Evolutionary conservation across 2,888 invertebrate species (phyloP), one percentile per base, ranked within the genome.

Genomic region (Andrena hattorfiana): DNA sequence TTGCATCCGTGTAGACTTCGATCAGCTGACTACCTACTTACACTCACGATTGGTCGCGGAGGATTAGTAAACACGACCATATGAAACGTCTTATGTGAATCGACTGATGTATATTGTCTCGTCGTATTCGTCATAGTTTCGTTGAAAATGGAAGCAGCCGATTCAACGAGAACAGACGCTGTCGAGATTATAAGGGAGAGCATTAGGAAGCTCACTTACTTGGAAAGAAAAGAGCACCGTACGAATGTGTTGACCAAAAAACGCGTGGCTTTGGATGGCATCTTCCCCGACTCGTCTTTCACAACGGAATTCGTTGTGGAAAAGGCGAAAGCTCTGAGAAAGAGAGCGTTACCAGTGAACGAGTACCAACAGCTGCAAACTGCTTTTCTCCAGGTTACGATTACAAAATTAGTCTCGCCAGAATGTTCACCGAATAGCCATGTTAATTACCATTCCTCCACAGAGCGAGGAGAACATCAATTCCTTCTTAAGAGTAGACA

Each of bases 391-490:
- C 93, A 94, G 90, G 94, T 93, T 76, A 76, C n/a, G 54, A 77
- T 28, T 51, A 56, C 8, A 0, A 42, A 2, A 20, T 49, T n/a
- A 56, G 3, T 23, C 51, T 30, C 28, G 16, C 26, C 26, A 35
- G 56, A 77, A n/a, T 30, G 16, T 68, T 48, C 42, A 30, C 49
- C 64, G 23, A 62, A 63, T 32, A 68, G 20, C 60, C 26, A 62
- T 20, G 5, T 8, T 60, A 56, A 94, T 84, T 94, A 94, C 92
- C 91, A 92, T 23, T 30, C 87, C 95, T 6, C 91, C 94, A 68
- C 93, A 95, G 87, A 94, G 94, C 76, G 92, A 93, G 83, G 90
- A 92, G 49, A 92, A 94, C 75, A 93, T 94, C 49, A 89, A 92
- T 51, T 85, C 90, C 5, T 94, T 94, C 83, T 87, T 94, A n/a